Conservation (phyloP, 2,888 invertebrate species). For the Tuberolachnus salignus region DNA sequence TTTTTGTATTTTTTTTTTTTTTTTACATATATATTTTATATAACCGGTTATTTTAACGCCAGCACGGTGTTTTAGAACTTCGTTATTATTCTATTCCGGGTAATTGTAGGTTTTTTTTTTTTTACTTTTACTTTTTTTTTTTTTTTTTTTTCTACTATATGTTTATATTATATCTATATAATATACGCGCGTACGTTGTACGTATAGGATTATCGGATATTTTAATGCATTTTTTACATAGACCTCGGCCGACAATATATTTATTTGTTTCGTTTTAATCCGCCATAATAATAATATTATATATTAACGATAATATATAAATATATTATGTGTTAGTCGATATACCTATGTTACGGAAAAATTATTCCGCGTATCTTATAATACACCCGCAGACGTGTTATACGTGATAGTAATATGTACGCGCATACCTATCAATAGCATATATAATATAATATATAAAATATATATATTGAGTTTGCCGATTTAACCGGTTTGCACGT, state of each 20-base stretch:
- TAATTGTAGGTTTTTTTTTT: conserved; percentile 1
- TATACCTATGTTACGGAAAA: background rate
- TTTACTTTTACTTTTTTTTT: conserved; percentile 34
- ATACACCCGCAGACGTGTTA: background rate
- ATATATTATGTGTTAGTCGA: too few species aligned
- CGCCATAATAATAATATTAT: background rate
- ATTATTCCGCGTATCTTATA: background rate
- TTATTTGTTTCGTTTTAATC: too few species aligned
- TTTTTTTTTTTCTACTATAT: conserved; percentile 5
- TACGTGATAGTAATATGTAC: background rate
- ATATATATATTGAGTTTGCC: too few species aligned
- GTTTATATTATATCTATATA: background rate
- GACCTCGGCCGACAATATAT: too few species aligned
- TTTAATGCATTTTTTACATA: too few species aligned
- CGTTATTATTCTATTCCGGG: conserved; percentile 35
- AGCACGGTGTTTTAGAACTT: conserved; percentile 24
- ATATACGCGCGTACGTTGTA: background rate
- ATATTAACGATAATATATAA: too few species aligned
- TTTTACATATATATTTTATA: background rate
- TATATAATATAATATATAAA: background rate
- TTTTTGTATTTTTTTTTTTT: background rate
- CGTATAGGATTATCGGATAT: too few species aligned
- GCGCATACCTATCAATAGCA: background rate
- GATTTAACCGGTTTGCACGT: conserved; percentile 42
- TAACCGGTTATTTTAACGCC: conserved; percentile 33